A percentile compares a stretch with the other conserved stretches of the same genome.
phyloP scores from a whole-genome alignment of 2,797 vertebrate species.

The Pterois miles region DNA sequence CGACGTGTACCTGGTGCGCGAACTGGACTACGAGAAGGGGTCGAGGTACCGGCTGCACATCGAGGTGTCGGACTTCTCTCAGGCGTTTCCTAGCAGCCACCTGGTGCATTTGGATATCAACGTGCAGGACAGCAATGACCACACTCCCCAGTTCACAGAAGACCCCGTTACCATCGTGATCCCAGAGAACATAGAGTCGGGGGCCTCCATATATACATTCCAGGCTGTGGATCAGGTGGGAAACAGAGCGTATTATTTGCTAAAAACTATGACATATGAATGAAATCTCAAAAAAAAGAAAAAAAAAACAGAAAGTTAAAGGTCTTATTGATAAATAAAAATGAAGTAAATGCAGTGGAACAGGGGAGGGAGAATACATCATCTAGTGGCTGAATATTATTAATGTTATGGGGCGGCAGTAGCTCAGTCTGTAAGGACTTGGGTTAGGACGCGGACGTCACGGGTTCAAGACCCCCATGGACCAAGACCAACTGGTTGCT shows the following conservation, averaged over 20 bases:
- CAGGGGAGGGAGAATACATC: too few species aligned
- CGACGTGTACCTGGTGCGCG: slow-evolving; percentile 88
- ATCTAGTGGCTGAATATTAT: too few species aligned
- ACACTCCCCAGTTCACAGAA: slow-evolving; percentile 90
- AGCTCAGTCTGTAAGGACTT: too few species aligned
- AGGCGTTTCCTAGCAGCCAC: slow-evolving; percentile 85
- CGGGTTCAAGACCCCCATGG: too few species aligned
- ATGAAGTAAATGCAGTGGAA: too few species aligned
- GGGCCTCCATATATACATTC: slow-evolving; percentile 91
- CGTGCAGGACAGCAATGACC: slow-evolving; percentile 95
- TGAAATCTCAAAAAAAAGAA: neutral
- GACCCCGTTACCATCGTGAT: slow-evolving; percentile 93
- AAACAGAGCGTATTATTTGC: neutral
- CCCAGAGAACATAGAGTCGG: slow-evolving; percentile 86
- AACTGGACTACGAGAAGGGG: slow-evolving; percentile 93
- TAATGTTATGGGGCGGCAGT: too few species aligned
- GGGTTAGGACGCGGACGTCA: too few species aligned
- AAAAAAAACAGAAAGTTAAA: neutral
- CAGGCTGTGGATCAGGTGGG: slow-evolving; percentile 90
- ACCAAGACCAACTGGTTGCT: too few species aligned
- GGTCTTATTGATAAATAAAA: too few species aligned
- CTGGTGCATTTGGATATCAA: slow-evolving; percentile 90
- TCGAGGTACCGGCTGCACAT: slow-evolving; percentile 88
- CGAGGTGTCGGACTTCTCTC: slow-evolving; percentile 88
- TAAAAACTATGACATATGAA: neutral